Evolutionary conservation across 2,888 invertebrate species (phyloP), one percentile per base, ranked within the genome.

Genomic region (Kuschelorhynchus macadamiae): DNA sequence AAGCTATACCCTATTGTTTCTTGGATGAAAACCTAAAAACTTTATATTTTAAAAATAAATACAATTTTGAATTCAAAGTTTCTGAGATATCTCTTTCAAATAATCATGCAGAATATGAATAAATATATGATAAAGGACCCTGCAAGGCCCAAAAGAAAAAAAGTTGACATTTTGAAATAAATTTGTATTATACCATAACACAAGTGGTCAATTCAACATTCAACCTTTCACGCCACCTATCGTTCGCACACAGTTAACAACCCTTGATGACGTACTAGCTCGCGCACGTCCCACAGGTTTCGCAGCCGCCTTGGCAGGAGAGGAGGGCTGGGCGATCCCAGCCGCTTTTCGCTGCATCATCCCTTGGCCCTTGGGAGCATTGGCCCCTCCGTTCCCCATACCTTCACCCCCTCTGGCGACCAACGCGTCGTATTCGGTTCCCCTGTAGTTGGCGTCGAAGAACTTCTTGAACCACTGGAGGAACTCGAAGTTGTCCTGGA

Each of bases 391-490:
- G 81, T 89, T 89, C 77, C 95, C 95, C 91, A 96, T 91, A 60
- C 89, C 88, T 81, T 94, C 92, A 78, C 95, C 95, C 80, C 92
- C 93, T 77, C 98, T 89, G 81, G 93, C 92, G 74, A 89, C 90
- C 80, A 94, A 85, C 65, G 98, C 93, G 86, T 97, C 95, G 85
- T 98, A 98, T 74, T 96, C 95, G 81, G 90, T 88, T 82, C 96
- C 97, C 85, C 93, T 92, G 88, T 96, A 97, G 89, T 99, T 99
- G 80, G 97, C 97, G 87, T 98, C 98, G 87, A 97, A 98, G 88
- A 98, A 98, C 86, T 97, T 97, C 90, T 98, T 98, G 90, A 98
- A 98, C 98, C 98, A 98, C 88, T 98, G 98, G 80, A 98, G 92
- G 88, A 98, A 98, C 86, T 98, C 98, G 90, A 98, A 98, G 89